phyloP scores from a whole-genome alignment of 2,113 vertebrate species.

The Sigmodon hispidus region DNA sequence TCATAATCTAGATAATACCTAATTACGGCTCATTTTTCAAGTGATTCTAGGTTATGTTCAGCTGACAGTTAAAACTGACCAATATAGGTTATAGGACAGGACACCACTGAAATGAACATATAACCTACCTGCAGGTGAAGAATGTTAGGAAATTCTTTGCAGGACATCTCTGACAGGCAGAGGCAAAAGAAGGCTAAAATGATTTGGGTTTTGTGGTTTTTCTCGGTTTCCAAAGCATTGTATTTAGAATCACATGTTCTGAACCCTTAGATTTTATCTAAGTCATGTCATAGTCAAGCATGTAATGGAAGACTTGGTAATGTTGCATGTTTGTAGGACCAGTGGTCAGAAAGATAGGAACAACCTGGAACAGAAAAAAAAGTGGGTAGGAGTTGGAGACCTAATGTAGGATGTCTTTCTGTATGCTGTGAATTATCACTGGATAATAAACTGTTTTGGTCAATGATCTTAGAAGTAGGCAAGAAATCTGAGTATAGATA shows the following conservation, averaged over 20 bases:
- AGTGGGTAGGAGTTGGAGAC: background rate
- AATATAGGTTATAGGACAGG: background rate
- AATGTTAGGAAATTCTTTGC: background rate
- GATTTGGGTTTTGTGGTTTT: background rate
- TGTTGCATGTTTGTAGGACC: background rate
- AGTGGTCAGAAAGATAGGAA: background rate
- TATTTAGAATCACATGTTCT: background rate
- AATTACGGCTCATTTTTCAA: background rate
- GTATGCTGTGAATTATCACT: too few relatives aligned
- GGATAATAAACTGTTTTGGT: too few relatives aligned
- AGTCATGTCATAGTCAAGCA: background rate
- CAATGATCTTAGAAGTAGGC: too few relatives aligned
- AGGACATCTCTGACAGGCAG: background rate
- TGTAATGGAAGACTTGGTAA: background rate
- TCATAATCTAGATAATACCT: background rate
- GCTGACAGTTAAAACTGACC: background rate
- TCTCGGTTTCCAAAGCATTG: background rate
- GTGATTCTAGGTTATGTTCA: background rate
- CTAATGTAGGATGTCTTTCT: too few relatives aligned
- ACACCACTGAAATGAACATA: background rate
- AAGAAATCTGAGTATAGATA: too few relatives aligned
- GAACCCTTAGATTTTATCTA: too few relatives aligned
- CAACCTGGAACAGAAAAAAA: background rate
- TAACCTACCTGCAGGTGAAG: background rate
- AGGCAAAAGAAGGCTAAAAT: background rate